phyloP scores from a whole-genome alignment of 2,797 vertebrate species.

The Luscinia megarhynchos region DNA sequence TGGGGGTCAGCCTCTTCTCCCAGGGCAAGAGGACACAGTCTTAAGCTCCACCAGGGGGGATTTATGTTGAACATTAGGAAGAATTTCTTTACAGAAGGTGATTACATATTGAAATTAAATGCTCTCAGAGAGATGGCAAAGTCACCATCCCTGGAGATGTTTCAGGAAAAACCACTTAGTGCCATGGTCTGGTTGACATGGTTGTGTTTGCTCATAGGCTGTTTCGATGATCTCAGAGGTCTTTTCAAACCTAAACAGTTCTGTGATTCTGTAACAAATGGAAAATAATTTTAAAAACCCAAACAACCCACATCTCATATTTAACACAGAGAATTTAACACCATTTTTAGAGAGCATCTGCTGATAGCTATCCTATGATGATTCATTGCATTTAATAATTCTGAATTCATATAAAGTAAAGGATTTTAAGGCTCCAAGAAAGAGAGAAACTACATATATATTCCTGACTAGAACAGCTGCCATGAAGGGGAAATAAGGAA shows the following conservation, averaged over 20 bases:
- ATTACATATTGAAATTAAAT: neutral
- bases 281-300: neutral
- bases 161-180: neutral
- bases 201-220: neutral
- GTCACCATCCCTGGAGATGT: neutral
- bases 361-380: neutral
- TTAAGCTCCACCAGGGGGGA: neutral
- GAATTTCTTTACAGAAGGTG: neutral
- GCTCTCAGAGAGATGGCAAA: accelerated
- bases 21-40: neutral
- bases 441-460: neutral
- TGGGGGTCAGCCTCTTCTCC: neutral
- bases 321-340: neutral
- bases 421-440: neutral
- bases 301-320: neutral
- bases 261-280: neutral
- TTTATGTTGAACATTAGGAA: neutral
- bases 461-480: neutral
- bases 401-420: neutral
- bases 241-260: neutral
- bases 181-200: neutral
- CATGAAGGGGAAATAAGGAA: neutral
- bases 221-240: neutral
- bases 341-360: neutral
- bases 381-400: neutral